A percentile compares a stretch with the other conserved stretches of the same genome.
These are phyloP conservation scores for Xyrauchen texanus DNA, from an alignment of 2,113 vertebrate species.

Conservation along the genomic window DNA sequence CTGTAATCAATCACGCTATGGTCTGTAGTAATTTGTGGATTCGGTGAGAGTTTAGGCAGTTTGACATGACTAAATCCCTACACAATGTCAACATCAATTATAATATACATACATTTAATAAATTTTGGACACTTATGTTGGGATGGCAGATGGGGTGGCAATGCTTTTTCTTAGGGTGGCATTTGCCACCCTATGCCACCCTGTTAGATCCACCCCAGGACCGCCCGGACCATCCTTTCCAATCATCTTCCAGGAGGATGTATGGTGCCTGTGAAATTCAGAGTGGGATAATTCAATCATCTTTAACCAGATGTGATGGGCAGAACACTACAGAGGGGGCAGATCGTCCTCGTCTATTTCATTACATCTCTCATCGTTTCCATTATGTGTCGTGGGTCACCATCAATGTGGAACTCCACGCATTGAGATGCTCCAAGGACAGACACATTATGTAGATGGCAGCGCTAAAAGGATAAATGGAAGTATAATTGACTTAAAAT, in stretches of 20 bases:
- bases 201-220: background rate
- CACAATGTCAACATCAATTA: no score
- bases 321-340: background rate
- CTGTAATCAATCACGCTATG: no score
- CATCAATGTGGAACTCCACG: background rate
- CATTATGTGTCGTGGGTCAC: background rate
- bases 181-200: no score
- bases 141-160: no score
- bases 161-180: no score
- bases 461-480: background rate
- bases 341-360: conserved; percentile 20
- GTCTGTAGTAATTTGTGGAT: no score
- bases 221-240: background rate
- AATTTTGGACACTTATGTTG: no score
- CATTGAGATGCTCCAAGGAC: conserved; percentile 17
- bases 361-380: background rate
- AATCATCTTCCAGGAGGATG: background rate
- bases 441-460: conserved; percentile 27
- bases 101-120: no score
- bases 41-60: no score
- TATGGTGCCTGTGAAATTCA: background rate
- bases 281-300: conserved; percentile 19
- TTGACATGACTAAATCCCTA: no score
- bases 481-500: background rate
- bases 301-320: conserved; percentile 10